Base-by-base conservation (phyloP, 2,113 vertebrate genomes). In the Rissa tridactyla region DNA sequence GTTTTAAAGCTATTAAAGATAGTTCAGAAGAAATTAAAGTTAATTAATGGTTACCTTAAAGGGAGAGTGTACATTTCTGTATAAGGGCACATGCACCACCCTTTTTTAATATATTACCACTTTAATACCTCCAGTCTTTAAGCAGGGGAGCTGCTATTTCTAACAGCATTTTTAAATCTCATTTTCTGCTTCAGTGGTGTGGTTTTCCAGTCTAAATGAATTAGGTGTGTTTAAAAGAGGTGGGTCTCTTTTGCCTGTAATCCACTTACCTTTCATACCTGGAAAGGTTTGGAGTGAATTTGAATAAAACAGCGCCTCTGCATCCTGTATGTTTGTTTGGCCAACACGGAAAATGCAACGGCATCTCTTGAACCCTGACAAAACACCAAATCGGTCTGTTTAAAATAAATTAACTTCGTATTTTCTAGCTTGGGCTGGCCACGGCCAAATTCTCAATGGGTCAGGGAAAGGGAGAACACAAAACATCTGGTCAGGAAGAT, bases 381-480 rank as follows among this genome's bases (percentile, higher is more conserved):
- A 60, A 64, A 64, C 32, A 7, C 9, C 5, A 0, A 23, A 49
- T 22, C 3, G 0, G 13, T 25, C 27, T 38, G 36, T 42, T 92
- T 55, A 6, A 71, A 79, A 76, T 18, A 1, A 47, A 44, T 61
- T 60, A 42, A 55, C 5, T 16, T 62, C 4, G 0, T 42, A 9
- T 46, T 90, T 51, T 86, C 27, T 25, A 62, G n/a, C 32, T 86
- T 66, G 52, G 32, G 30, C 29, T 84, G 49, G 17, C 29, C 29
- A 15, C 0, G 0, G 54, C 49, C 32, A 57, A 46, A 32, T n/a
- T 69, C 21, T 20, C 0, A 0, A 17, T 54, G 49, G 38, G 82
- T 8, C 46, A 55, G 32, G 32, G 68, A 61, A 16, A 23, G 49
- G 44, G 18, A 57, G 17, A 69, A 54, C 20, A 34, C 20, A 23